phyloP scores from a whole-genome alignment of 2,888 invertebrate species.

The Acronicta leporina region DNA sequence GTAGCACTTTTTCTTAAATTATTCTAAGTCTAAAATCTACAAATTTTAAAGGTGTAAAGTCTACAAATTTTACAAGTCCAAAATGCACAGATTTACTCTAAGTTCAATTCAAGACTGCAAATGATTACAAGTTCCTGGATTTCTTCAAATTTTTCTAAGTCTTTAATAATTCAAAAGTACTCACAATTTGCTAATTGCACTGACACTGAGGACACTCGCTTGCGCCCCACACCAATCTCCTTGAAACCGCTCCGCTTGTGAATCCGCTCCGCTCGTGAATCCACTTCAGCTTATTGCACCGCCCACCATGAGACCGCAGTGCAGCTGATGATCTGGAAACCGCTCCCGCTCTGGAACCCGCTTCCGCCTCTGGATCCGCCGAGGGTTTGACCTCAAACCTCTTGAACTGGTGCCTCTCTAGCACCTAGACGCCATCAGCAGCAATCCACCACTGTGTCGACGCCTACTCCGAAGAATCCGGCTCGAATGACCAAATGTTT shows the following conservation, averaged over 20 bases:
- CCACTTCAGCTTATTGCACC: no score
- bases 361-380: constrained; percentile 1
- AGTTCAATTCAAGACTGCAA: neutral
- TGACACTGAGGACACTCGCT: no score
- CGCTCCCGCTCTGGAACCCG: neutral
- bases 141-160: neutral
- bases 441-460: no score
- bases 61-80: neutral
- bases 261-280: neutral
- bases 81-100: neutral
- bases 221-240: no score
- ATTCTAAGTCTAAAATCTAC: neutral
- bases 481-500: no score
- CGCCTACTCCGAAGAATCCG: no score
- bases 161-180: neutral
- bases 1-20: no score
- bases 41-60: neutral
- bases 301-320: no score
- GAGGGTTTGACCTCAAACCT: neutral
- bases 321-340: neutral
- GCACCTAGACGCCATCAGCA: no score
- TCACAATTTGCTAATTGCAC: no score
- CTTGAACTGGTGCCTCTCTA: neutral
- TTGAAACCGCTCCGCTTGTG: neutral
- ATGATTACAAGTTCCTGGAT: neutral